Evolutionary conservation across 2,113 vertebrate genomes (phyloP).

Genomic region (Craseonycteris thonglongyai): DNA sequence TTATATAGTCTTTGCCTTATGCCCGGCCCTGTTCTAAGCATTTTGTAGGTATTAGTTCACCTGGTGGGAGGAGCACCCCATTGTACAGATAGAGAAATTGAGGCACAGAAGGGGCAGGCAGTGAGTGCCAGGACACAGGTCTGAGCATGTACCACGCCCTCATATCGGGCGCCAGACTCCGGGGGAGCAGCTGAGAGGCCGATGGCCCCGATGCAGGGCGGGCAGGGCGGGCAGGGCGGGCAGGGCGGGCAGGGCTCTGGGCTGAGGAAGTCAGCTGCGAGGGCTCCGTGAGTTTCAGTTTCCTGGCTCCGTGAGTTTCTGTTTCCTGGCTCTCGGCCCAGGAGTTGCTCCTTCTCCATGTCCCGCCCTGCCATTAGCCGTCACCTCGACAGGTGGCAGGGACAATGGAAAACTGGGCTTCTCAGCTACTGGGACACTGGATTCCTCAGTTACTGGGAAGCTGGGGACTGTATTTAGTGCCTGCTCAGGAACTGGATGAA

Average conservation of each 20-base stretch:
- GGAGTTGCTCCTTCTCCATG: background rate
- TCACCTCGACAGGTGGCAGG: background rate
- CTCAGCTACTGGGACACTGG: too few relatives aligned
- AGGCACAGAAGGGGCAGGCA: background rate
- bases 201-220: background rate
- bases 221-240: too few relatives aligned
- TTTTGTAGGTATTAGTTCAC: background rate
- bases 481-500: fast-evolving
- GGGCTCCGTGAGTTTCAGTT: background rate
- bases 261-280: background rate
- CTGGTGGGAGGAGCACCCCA: background rate
- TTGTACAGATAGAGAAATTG: background rate
- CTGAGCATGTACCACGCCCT: background rate
- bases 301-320: background rate
- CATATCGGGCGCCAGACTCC: background rate
- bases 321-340: background rate
- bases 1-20: background rate
- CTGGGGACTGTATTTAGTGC: fast-evolving
- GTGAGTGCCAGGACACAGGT: background rate
- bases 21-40: background rate
- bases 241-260: background rate
- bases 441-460: too few relatives aligned
- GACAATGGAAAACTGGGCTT: background rate
- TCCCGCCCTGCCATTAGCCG: fast-evolving
- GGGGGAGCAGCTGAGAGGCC: fast-evolving